phyloP scores from a whole-genome alignment of 2,113 vertebrate genomes.

The Phycodurus eques region DNA sequence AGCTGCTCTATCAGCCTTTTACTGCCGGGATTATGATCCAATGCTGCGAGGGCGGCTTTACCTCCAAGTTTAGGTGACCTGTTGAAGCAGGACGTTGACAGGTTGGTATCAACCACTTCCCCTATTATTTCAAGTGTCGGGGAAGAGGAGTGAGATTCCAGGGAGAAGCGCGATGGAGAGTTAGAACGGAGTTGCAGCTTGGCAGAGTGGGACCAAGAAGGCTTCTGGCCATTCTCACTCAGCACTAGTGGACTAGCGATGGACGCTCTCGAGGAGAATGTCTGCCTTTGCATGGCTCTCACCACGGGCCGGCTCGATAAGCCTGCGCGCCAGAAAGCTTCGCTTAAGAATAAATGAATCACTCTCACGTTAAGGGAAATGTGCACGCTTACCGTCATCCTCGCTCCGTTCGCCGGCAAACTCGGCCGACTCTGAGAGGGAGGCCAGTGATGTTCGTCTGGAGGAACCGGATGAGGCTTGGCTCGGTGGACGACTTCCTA shows the following conservation, averaged over 20 bases:
- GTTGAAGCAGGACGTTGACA: constrained; percentile 81
- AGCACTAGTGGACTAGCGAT: constrained; percentile 90
- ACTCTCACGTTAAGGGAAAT: neutral
- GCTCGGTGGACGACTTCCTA: constrained; percentile 92
- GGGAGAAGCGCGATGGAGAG: constrained; percentile 89
- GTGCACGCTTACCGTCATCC: constrained; percentile 82
- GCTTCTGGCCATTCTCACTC: constrained; percentile 85
- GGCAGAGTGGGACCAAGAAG: constrained; percentile 88
- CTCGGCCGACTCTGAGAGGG: constrained; percentile 91
- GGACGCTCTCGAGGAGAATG: constrained; percentile 87
- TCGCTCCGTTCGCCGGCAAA: constrained; percentile 91
- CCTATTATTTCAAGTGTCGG: constrained; percentile 90
- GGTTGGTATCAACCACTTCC: constrained; percentile 84
- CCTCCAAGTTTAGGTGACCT: constrained; percentile 70
- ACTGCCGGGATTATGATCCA: constrained; percentile 77
- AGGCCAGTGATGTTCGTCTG: constrained; percentile 89
- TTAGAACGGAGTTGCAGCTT: constrained; percentile 92
- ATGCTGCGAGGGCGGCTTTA: constrained; percentile 80
- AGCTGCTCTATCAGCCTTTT: constrained; percentile 74
- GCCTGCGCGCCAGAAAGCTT: constrained; percentile 69
- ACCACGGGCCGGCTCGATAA: constrained; percentile 89
- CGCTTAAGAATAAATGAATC: neutral
- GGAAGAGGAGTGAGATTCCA: constrained; percentile 88
- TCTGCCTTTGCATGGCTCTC: constrained; percentile 92
- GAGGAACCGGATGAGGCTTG: constrained; percentile 92